phyloP scores from a whole-genome alignment of 2,888 invertebrate species.

The Zele albiditarsus region DNA sequence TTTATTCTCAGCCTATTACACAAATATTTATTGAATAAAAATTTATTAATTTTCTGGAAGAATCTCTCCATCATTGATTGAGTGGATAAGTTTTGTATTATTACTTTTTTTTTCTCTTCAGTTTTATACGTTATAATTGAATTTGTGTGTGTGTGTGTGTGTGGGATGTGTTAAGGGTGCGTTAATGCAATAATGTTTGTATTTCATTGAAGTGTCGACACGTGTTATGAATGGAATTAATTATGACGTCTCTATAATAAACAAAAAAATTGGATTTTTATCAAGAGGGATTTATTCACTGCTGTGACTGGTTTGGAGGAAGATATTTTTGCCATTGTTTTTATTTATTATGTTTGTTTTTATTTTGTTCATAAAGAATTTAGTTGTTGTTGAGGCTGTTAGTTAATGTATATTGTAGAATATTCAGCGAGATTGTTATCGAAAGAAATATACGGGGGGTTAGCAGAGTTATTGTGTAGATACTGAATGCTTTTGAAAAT shows the following conservation, averaged over 20 bases:
- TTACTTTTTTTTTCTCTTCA: conserved; percentile 1
- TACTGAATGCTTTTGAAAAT: too few relatives aligned
- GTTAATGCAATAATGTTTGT: background rate
- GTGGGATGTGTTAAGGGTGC: background rate
- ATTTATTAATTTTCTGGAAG: background rate
- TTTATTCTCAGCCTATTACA: background rate
- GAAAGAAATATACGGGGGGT: too few relatives aligned
- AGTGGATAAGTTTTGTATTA: background rate
- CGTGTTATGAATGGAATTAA: background rate
- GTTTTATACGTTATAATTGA: background rate
- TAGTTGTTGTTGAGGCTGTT: too few relatives aligned
- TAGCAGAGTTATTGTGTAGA: too few relatives aligned
- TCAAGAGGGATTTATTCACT: too few relatives aligned
- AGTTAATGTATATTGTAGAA: too few relatives aligned
- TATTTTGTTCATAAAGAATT: too few relatives aligned
- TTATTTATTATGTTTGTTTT: too few relatives aligned
- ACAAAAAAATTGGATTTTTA: too few relatives aligned
- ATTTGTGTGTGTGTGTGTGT: background rate
- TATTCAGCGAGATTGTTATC: too few relatives aligned
- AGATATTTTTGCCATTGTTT: too few relatives aligned
- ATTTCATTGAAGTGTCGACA: background rate
- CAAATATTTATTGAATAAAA: background rate
- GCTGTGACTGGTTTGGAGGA: too few relatives aligned
- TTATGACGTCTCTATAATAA: background rate
- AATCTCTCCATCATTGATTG: background rate